Evolutionary conservation across 2,113 vertebrate genomes (phyloP).

Genomic region (Xenopus tropicalis): UCB_Xtro_10.0 CM004447.2:114616501-114617000

Average conservation of each 20-base stretch:
- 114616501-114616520: no score
- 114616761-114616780: conserved; percentile 3
- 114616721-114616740: conserved; percentile 16
- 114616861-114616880: conserved; percentile 14
- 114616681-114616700: not conserved
- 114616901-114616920: conserved; percentile 34
- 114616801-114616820: conserved; percentile 2
- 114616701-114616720: not conserved
- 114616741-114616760: not conserved
- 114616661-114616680: not conserved
- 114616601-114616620: no score
- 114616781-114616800: not conserved
- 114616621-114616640: not conserved
- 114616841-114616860: conserved; percentile 28
- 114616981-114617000: conserved; percentile 16
- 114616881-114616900: conserved; percentile 11
- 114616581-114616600: no score
- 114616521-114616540: no score
- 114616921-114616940: conserved; percentile 19
- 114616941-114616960: conserved; percentile 17
- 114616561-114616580: no score
- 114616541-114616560: no score
- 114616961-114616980: conserved; percentile 25
- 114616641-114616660: not conserved
- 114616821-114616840: conserved; percentile 2